Evolutionary conservation across 2,113 vertebrate genomes (phyloP).

Genomic region (Tricholaema leucomelas): DNA sequence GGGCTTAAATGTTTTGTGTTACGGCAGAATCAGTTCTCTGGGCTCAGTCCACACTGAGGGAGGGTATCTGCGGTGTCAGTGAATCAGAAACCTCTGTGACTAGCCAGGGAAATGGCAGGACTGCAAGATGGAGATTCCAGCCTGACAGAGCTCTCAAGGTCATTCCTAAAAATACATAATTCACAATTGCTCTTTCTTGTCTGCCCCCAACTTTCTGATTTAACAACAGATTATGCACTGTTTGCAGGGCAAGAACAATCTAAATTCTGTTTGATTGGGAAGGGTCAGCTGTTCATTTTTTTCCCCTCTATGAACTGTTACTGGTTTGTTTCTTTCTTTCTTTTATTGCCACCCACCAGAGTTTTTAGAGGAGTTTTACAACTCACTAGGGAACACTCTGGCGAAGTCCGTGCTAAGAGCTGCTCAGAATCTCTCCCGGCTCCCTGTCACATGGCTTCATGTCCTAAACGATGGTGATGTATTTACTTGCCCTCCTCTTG

Average conservation of each 20-base stretch:
- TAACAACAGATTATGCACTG: neutral
- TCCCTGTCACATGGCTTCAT: neutral
- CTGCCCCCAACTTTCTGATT: neutral
- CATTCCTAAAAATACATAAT: neutral
- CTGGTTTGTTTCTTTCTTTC: neutral
- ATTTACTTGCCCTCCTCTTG: neutral
- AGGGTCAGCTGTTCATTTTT: neutral
- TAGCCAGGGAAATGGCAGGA: neutral
- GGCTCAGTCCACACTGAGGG: neutral
- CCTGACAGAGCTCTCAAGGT: neutral
- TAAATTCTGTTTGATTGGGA: too few species aligned
- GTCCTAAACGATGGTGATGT: neutral
- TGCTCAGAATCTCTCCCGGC: neutral
- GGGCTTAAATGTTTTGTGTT: neutral
- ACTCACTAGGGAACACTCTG: neutral
- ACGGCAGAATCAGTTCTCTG: neutral
- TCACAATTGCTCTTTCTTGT: neutral
- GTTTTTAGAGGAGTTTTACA: neutral
- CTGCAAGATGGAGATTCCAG: rapidly evolving
- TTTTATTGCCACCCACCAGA: neutral
- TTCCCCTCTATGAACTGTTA: neutral
- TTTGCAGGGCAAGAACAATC: neutral
- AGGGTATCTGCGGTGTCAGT: neutral
- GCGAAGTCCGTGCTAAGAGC: neutral
- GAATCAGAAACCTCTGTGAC: neutral